Conservation (phyloP, 2,113 vertebrate species). For the Pheucticus melanocephalus region DNA sequence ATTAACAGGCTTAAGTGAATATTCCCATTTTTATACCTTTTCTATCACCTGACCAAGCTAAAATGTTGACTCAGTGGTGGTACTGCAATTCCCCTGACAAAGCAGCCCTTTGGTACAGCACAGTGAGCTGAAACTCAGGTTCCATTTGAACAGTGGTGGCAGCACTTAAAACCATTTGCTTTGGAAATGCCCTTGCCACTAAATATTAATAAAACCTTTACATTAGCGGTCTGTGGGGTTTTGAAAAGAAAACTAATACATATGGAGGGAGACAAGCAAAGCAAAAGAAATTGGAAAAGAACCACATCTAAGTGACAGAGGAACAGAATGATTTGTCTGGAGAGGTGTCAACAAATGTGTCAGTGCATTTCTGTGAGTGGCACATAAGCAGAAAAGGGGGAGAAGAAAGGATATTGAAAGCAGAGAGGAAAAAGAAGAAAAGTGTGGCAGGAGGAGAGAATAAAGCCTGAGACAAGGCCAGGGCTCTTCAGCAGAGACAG, state of each 20-base stretch:
- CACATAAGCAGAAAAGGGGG: neutral
- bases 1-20: neutral
- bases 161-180: neutral
- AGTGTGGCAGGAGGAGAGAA: neutral
- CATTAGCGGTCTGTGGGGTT: neutral
- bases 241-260: neutral
- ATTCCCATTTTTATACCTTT: neutral
- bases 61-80: neutral
- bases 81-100: neutral
- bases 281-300: neutral
- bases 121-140: neutral
- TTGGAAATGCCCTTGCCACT: neutral
- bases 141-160: neutral
- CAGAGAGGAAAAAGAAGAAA: neutral
- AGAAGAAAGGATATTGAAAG: neutral
- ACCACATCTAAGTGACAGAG: neutral
- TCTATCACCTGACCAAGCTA: neutral
- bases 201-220: slow-evolving; percentile 42
- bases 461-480: neutral
- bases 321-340: neutral
- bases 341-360: neutral
- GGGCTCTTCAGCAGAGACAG: neutral
- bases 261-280: neutral
- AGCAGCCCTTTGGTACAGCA: neutral
- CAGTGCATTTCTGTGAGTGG: neutral